Conservation (phyloP, 2,797 vertebrate genomes). For the Neosilurus hyrtlii region DNA sequence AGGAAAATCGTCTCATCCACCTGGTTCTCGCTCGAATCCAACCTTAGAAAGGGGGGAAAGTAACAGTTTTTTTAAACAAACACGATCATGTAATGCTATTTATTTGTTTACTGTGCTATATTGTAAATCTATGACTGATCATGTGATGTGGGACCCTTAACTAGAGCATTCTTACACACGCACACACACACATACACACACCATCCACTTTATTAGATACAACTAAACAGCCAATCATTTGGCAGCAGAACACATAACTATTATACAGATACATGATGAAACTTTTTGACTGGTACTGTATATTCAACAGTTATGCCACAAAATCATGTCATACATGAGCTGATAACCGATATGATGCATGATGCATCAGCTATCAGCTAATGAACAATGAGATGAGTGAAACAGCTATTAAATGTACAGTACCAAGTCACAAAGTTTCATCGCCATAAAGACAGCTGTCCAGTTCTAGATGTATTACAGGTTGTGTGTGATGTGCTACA, state of each 20-base stretch:
- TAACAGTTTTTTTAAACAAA: background rate
- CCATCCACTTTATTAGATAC: no score
- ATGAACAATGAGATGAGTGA: no score
- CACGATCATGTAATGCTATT: background rate
- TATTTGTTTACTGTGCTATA: background rate
- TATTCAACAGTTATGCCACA: no score
- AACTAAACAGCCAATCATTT: no score
- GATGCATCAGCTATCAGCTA: no score
- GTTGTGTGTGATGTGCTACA: background rate
- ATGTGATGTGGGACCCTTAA: background rate
- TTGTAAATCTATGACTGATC: background rate
- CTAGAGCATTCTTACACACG: background rate
- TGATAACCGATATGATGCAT: no score
- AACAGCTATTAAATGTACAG: no score
- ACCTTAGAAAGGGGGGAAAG: constrained; percentile 63
- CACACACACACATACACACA: background rate
- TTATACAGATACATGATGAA: no score
- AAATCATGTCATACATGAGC: no score
- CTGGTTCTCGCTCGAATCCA: constrained; percentile 93
- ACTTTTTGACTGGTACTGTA: no score
- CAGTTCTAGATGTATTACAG: background rate
- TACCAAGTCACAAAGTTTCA: no score
- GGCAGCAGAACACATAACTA: no score
- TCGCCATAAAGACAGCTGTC: background rate
- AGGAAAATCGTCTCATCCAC: constrained; percentile 95